Conservation (phyloP, 2,797 vertebrate species). For the Falco novaeseelandiae region DNA sequence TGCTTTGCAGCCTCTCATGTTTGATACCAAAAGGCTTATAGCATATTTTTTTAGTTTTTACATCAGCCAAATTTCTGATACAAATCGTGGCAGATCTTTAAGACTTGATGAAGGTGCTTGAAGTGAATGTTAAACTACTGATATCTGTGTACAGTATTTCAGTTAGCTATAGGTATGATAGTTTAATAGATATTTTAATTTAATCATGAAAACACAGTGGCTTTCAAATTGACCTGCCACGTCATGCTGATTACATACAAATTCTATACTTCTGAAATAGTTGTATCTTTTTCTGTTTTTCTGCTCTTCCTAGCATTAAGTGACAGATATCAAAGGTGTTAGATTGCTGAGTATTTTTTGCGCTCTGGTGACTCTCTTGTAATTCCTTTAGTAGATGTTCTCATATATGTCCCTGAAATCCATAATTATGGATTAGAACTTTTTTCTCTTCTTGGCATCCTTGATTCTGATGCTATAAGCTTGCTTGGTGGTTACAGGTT, state of each 20-base stretch:
- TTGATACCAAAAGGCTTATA: not conserved
- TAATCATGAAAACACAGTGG: not conserved
- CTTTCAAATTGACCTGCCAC: not conserved
- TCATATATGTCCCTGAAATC: not conserved
- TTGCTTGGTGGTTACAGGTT: constrained; percentile 78
- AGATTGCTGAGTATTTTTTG: not conserved
- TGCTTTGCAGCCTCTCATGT: not conserved
- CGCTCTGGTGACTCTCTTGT: not conserved
- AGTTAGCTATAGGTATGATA: not conserved
- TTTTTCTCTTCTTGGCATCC: not conserved
- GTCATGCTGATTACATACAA: not conserved
- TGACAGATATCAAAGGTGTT: not conserved
- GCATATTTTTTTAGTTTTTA: not conserved
- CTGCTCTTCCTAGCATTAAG: not conserved
- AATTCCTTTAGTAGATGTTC: not conserved
- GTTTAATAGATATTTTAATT: not conserved
- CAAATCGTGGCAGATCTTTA: not conserved
- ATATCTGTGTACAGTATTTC: not conserved
- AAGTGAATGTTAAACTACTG: not conserved
- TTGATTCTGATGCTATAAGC: not conserved
- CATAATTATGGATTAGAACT: not conserved
- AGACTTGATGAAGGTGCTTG: not conserved
- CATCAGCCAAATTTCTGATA: not conserved
- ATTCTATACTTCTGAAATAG: rapidly evolving
- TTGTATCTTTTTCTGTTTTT: not conserved